phyloP scores from a whole-genome alignment of 2,113 vertebrate species.

The Danionella cerebrum region DNA sequence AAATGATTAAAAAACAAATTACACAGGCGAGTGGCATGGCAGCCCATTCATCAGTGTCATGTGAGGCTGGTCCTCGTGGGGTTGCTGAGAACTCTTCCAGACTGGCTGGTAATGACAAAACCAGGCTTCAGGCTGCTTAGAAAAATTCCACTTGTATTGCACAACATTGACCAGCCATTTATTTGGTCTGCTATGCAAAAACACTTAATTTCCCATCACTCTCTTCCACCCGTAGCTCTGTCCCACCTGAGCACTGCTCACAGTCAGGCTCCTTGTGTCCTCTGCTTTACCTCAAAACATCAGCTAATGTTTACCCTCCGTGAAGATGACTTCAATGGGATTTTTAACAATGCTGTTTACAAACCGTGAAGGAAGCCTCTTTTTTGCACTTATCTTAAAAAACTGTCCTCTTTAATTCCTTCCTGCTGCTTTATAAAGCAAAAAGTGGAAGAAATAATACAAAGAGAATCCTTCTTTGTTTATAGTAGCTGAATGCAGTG shows the following conservation, averaged over 20 bases:
- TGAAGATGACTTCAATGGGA: conserved; percentile 2
- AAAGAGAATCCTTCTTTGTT: background rate
- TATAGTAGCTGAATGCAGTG: background rate
- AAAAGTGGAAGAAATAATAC: background rate
- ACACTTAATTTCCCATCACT: background rate
- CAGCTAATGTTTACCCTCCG: background rate
- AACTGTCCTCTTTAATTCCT: background rate
- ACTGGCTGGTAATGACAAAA: background rate
- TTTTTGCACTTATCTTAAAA: conserved; percentile 2
- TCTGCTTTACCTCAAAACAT: conserved; percentile 12
- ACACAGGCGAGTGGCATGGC: background rate
- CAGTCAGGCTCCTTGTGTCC: conserved; percentile 2
- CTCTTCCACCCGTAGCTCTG: background rate
- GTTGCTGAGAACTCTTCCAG: background rate
- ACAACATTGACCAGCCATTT: background rate
- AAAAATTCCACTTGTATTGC: background rate
- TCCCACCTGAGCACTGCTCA: background rate
- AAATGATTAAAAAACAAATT: conserved; percentile 27
- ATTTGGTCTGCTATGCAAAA: background rate
- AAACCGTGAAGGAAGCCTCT: background rate
- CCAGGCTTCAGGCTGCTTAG: background rate
- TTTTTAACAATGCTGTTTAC: conserved; percentile 22
- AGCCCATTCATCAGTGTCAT: conserved; percentile 23
- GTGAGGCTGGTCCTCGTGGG: background rate
- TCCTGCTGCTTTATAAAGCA: background rate